A percentile compares a stretch with the other conserved stretches of the same genome.
Evolutionary conservation across 2,797 vertebrate genomes (phyloP).

Genomic region (Coranthus polyacanthus): DNA sequence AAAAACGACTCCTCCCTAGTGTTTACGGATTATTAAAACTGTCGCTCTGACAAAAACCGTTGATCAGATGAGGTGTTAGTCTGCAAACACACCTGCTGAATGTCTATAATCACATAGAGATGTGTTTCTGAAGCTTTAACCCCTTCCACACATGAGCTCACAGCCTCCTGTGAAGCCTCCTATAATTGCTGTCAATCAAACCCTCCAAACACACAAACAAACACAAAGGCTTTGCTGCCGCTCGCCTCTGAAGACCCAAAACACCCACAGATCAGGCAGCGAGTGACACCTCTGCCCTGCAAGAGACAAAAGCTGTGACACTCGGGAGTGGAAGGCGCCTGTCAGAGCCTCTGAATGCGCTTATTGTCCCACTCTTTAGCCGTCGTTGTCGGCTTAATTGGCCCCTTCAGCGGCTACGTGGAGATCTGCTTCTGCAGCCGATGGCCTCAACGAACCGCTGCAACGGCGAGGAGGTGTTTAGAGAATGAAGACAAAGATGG

Average conservation of each 20-base stretch:
- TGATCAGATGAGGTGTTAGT: constrained; percentile 5
- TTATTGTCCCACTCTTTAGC: constrained; percentile 61
- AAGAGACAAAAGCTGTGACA: constrained; percentile 58
- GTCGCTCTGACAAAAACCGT: constrained; percentile 11
- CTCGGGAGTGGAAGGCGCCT: constrained; percentile 55
- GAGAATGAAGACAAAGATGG: constrained; percentile 28
- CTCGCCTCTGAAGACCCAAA: constrained; percentile 29
- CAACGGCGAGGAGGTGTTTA: background rate
- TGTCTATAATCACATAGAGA: background rate
- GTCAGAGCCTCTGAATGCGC: constrained; percentile 56
- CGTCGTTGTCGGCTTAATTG: constrained; percentile 69
- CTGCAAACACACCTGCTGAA: constrained; percentile 17
- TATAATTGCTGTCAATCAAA: constrained; percentile 77
- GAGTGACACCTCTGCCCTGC: constrained; percentile 38
- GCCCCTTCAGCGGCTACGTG: constrained; percentile 57
- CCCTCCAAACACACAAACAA: constrained; percentile 63
- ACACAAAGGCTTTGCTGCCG: constrained; percentile 57
- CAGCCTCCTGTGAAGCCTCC: constrained; percentile 56
- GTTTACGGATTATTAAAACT: constrained; percentile 8
- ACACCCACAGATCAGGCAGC: constrained; percentile 29
- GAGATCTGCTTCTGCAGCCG: constrained; percentile 47
- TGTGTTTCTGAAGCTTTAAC: background rate
- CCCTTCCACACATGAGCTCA: constrained; percentile 12
- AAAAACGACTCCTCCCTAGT: constrained; percentile 9
- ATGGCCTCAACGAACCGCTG: constrained; percentile 26